These are phyloP conservation scores for Caerostris extrusa DNA, from an alignment of 1,140 invertebrate species.

Conservation along the genomic window DNA sequence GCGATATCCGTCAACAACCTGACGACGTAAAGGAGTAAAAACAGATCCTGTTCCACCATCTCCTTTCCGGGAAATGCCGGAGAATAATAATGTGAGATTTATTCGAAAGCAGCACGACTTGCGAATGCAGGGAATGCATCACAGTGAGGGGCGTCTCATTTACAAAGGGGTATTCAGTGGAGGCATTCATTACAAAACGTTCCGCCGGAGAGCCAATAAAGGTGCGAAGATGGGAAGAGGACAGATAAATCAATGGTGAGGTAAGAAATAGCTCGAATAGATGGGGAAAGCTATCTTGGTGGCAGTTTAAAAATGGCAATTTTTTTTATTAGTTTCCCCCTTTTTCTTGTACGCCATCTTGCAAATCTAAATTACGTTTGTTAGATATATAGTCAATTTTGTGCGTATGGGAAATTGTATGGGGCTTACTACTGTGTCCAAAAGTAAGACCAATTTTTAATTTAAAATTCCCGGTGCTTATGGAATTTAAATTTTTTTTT, in stretches of 20 bases:
- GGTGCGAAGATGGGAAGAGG: background rate
- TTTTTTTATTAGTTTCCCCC: background rate
- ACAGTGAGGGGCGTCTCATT: background rate
- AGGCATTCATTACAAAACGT: conserved; percentile 25
- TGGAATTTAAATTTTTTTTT: no score
- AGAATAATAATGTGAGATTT: background rate
- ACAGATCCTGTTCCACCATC: background rate
- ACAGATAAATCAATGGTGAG: background rate
- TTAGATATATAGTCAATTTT: background rate
- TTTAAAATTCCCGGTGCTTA: no score
- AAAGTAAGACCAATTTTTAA: no score
- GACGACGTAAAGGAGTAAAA: background rate
- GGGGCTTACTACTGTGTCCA: background rate
- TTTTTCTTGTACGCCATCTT: background rate
- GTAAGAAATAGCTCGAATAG: background rate
- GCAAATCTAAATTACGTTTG: background rate
- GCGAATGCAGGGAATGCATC: background rate
- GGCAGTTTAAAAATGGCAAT: background rate
- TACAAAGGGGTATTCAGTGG: background rate
- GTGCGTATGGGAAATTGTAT: background rate
- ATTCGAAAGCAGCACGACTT: background rate
- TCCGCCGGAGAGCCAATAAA: conserved; percentile 5
- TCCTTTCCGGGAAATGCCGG: background rate
- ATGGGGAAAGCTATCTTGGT: background rate
- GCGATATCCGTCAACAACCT: background rate